A percentile compares a stretch with the other conserved stretches of the same genome.
phyloP scores from a whole-genome alignment of 2,888 invertebrate genomes.

The Polyploca ridens region DNA sequence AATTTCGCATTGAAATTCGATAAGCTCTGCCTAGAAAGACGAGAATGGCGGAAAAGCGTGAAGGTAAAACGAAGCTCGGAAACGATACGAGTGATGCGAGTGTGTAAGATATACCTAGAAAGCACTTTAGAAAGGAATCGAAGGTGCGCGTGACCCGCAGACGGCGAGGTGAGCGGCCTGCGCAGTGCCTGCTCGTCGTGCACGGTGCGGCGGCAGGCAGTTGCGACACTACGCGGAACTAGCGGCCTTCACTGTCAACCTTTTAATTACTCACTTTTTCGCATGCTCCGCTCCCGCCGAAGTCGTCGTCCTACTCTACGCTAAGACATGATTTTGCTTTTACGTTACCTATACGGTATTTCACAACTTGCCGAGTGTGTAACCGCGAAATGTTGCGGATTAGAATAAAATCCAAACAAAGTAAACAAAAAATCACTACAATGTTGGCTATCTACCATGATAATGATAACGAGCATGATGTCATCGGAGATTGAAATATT shows the following conservation, averaged over 20 bases:
- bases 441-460: no score
- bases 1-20: constrained; percentile 55
- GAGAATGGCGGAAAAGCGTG: constrained; percentile 62
- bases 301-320: not conserved
- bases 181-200: constrained; percentile 43
- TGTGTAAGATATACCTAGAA: constrained; percentile 76
- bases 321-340: constrained; percentile 21
- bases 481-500: constrained; percentile 26
- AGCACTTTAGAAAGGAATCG: constrained; percentile 83
- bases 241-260: constrained; percentile 79
- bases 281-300: constrained; percentile 46
- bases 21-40: constrained; percentile 49
- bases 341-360: constrained; percentile 18
- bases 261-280: constrained; percentile 73
- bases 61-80: constrained; percentile 63
- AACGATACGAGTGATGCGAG: constrained; percentile 47
- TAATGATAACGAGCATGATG: no score
- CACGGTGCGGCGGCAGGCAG: constrained; percentile 26
- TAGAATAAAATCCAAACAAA: not conserved
- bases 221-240: constrained; percentile 77
- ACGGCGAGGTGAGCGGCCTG: constrained; percentile 70
- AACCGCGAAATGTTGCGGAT: not conserved
- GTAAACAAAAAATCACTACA: not conserved
- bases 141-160: constrained; percentile 79
- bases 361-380: not conserved